phyloP scores from a whole-genome alignment of 2,113 vertebrate species.

The Phyllopteryx taeniolatus region DNA sequence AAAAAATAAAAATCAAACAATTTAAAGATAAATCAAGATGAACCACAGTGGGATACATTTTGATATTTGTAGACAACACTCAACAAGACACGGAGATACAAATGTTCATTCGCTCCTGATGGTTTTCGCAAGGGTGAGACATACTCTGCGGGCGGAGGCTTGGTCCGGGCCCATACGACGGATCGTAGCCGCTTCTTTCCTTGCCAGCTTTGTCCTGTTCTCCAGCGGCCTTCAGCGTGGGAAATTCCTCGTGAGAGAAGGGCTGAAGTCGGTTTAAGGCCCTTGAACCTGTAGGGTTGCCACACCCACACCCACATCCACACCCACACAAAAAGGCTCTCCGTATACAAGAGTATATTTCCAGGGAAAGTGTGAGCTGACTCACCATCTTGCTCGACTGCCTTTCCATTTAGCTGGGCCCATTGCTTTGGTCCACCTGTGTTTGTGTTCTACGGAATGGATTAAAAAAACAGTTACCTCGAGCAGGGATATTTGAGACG shows the following conservation, averaged over 20 bases:
- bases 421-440: constrained; percentile 99
- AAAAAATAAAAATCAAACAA: too few species aligned
- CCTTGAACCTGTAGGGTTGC: constrained; percentile 88
- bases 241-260: constrained; percentile 99
- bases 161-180: constrained; percentile 99
- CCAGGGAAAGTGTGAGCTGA: constrained; percentile 12
- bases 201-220: constrained; percentile 99
- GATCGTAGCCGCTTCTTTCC: constrained; percentile 99
- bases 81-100: too few species aligned
- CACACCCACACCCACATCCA: not conserved
- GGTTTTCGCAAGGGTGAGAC: constrained; percentile 28
- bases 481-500: constrained; percentile 7
- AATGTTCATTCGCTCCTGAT: not conserved
- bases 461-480: not conserved
- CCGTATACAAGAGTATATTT: not conserved
- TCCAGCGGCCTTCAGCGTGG: constrained; percentile 99
- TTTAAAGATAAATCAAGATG: too few species aligned
- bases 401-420: constrained; percentile 99
- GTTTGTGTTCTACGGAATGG: constrained; percentile 85
- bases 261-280: constrained; percentile 99
- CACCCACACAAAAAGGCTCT: not conserved
- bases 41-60: not conserved
- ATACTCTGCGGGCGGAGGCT: constrained; percentile 99
- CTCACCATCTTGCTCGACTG: constrained; percentile 96
- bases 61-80: not conserved